Evolutionary conservation across 2,888 invertebrate genomes (phyloP), one percentile per base, ranked within the genome.

Genomic region (Tuberolachnus salignus): DNA sequence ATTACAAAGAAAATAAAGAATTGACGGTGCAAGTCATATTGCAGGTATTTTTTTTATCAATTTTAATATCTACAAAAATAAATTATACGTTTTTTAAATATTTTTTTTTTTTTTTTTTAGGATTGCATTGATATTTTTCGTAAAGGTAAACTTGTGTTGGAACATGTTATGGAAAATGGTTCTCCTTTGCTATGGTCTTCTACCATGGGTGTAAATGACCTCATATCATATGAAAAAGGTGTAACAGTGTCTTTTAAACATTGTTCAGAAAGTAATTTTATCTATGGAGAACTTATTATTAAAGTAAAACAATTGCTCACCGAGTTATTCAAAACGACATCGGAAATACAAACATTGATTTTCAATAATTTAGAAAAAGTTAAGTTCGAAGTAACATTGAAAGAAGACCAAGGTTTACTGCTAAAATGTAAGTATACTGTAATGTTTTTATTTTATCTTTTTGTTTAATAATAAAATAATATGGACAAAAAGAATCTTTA

Each of bases 331-430:
- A 66, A 59, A 51, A 78, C 16, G 13, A 13, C 75, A 9, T 59
- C 67, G 6, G 75, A 67, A 34, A 16, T 59, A 49, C 75, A 78
- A 9, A 59, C 14, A 34, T 69, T 57, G 19, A 59, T 55, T 26
- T 78, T 78, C 21, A 51, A 49, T 21, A 57, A 59, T 13, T 1
- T 67, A 21, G 67, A 78, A 59, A 78, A 59, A 19, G 26, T 69
- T 21, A 11, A 13, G 34, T 78, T 78, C 49, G 57, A 78, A 67
- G 16, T 59, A 0, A 23, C 13, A 0, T 14, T 34, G 10, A 42
- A 59, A 34, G 49, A 6, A 46, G 75, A 75, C 0, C 10, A 34
- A 19, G 13, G 11, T 8, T 59, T 59, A 23, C 21, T 78, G 14
- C 16, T 59, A 2, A 59, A 8, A 9, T 51, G 73, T 73, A 19